Percentiles rank a stretch among this genome's conserved stretches.
These are phyloP conservation scores for Danaus plexippus DNA, from an alignment of 1,140 invertebrate genomes.

Conservation along the genomic window DNA sequence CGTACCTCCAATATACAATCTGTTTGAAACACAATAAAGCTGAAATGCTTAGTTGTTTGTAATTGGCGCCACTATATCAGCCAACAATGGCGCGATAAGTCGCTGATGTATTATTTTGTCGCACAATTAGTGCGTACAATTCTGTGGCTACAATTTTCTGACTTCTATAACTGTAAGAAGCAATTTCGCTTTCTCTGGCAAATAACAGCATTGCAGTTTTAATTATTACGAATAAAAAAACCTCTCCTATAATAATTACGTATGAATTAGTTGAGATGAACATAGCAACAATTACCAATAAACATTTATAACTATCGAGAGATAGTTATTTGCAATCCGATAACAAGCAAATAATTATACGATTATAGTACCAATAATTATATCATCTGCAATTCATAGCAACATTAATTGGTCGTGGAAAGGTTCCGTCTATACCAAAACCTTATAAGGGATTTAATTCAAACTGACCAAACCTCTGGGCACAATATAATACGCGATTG, in stretches of 20 bases:
- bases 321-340: no score
- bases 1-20: no score
- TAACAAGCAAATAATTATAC: no score
- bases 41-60: constrained; percentile 26
- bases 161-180: not conserved
- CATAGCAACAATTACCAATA: no score
- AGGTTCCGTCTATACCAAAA: not conserved
- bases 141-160: constrained; percentile 19
- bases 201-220: no score
- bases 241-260: no score
- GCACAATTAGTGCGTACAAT: constrained; percentile 43
- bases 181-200: not conserved
- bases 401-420: no score
- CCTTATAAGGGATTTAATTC: constrained; percentile 8
- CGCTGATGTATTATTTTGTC: constrained; percentile 52
- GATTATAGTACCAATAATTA: no score
- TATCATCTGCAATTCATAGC: no score
- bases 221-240: no score
- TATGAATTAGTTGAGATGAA: no score
- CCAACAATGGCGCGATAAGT: constrained; percentile 35
- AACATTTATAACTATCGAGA: no score
- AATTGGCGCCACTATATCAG: constrained; percentile 36
- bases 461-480: constrained; percentile 4
- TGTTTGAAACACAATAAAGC: constrained; percentile 9
- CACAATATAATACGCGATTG: constrained; percentile 19